Percentiles rank a stretch among this genome's conserved stretches.
These are phyloP conservation scores for Amniataba percoides DNA, from an alignment of 2,797 vertebrate species.

Conservation along the genomic window DNA sequence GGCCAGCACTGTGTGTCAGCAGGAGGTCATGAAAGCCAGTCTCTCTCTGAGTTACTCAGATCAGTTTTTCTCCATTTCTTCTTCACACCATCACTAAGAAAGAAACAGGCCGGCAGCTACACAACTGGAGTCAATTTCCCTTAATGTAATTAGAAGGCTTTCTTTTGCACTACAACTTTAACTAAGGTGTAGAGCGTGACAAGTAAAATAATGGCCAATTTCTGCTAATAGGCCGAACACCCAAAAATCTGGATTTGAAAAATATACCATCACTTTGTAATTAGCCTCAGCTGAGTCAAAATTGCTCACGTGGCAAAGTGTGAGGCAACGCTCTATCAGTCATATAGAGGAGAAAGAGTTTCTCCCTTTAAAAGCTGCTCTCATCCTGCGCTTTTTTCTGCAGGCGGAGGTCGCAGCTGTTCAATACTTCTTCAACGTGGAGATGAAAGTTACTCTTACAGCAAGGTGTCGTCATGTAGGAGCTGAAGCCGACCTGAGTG, in stretches of 20 bases:
- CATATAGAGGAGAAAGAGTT: not conserved
- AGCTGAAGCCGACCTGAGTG: not conserved
- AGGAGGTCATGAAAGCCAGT: too few species aligned
- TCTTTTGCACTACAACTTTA: not conserved
- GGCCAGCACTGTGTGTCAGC: too few species aligned
- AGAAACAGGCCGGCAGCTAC: too few species aligned
- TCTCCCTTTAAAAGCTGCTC: not conserved
- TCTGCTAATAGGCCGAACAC: not conserved
- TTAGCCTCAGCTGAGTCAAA: not conserved
- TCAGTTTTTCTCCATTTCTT: too few species aligned
- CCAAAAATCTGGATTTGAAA: not conserved
- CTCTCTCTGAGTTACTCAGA: too few species aligned
- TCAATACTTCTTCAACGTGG: not conserved
- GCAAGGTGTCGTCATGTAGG: not conserved
- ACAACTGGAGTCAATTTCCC: conserved; percentile 1
- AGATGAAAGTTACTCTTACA: conserved; percentile 4
- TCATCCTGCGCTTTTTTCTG: not conserved
- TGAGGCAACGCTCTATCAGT: not conserved
- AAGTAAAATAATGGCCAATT: not conserved
- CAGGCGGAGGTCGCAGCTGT: conserved; percentile 4
- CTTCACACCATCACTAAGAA: too few species aligned
- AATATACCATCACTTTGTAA: not conserved
- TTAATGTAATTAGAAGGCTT: not conserved
- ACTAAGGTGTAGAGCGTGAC: not conserved
- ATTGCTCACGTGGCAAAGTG: not conserved